phyloP scores from a whole-genome alignment of 2,113 vertebrate species.

The Centropus unirufus region DNA sequence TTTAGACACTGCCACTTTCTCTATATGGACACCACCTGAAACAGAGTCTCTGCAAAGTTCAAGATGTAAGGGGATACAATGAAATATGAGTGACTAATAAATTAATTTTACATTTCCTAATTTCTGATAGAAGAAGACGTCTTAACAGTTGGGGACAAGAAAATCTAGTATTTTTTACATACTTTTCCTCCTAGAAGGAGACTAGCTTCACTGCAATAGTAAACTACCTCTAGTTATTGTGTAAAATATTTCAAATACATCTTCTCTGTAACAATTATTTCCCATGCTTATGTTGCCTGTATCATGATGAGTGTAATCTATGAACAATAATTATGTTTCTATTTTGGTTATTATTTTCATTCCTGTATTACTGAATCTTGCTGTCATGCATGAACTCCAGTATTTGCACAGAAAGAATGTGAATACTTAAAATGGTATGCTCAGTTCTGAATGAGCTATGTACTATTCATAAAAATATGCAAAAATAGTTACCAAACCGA shows the following conservation, averaged over 20 bases:
- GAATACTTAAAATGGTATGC: not conserved
- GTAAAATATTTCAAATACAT: not conserved
- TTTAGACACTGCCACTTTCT: not conserved
- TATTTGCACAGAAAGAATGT: not conserved
- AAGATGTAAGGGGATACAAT: not conserved
- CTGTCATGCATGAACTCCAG: not conserved
- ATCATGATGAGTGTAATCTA: not conserved
- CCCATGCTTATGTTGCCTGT: not conserved
- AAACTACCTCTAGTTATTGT: not conserved
- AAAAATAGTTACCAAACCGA: not conserved
- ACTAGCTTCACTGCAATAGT: not conserved
- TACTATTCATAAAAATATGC: not conserved
- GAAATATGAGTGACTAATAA: not conserved
- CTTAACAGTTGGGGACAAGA: not conserved
- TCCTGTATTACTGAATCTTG: not conserved
- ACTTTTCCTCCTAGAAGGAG: not conserved
- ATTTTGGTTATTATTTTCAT: slow-evolving; percentile 1
- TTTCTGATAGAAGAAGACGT: not conserved
- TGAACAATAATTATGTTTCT: not conserved
- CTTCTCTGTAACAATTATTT: not conserved
- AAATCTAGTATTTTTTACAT: not conserved
- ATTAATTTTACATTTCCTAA: not conserved
- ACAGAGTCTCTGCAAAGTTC: not conserved
- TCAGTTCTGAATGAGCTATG: not conserved
- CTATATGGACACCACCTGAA: not conserved